Evolutionary conservation across 23 tunicate genomes (phyloP).

Genomic region (Oikopleura dioica): DNA sequence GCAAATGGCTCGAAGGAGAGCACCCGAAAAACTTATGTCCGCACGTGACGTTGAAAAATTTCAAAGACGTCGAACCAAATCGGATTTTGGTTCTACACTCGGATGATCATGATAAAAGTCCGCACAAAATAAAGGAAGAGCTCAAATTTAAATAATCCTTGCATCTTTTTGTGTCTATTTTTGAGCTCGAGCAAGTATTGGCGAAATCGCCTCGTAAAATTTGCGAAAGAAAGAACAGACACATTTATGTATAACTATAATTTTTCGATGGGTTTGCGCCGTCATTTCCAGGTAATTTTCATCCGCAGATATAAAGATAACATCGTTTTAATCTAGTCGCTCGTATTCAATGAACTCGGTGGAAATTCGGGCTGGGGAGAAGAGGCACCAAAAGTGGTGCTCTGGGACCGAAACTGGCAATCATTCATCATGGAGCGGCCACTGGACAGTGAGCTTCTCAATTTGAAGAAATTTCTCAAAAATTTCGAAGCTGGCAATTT

Average conservation of each 20-base stretch:
- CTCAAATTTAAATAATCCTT: no score
- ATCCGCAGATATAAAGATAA: no score
- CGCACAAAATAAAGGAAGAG: no score
- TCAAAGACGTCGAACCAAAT: no score
- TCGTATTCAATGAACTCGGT: background rate
- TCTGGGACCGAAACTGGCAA: background rate
- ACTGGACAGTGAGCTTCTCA: background rate
- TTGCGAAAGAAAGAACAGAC: background rate
- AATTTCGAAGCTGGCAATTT: background rate
- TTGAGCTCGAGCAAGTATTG: no score
- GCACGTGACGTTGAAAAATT: no score
- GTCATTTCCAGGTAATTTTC: background rate
- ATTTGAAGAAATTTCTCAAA: background rate
- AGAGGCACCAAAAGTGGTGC: background rate
- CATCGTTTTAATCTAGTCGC: no score
- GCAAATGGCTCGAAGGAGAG: no score
- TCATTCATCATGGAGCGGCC: background rate
- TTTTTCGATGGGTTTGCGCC: background rate
- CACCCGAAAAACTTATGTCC: no score
- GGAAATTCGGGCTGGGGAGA: background rate
- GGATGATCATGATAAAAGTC: no score
- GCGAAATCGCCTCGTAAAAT: conserved; percentile 4
- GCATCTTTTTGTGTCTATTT: no score
- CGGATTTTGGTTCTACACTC: no score
- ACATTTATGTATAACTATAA: background rate